Percentiles rank a stretch among this genome's conserved stretches.
Conservation (phyloP, 2,113 vertebrate genomes). For the Tringa solitaria region DNA sequence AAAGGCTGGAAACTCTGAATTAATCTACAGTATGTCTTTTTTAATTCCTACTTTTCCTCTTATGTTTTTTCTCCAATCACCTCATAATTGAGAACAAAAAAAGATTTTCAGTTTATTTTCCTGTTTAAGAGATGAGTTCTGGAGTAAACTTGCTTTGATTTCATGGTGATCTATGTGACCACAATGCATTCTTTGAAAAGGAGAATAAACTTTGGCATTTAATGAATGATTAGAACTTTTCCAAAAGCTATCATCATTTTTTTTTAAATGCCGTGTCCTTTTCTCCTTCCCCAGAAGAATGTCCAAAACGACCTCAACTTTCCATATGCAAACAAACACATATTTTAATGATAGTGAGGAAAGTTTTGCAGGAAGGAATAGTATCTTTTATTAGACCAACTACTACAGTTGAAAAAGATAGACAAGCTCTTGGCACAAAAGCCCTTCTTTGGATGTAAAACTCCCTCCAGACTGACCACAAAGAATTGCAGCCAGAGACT, state of each 20-base stretch:
- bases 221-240: not conserved
- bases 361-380: not conserved
- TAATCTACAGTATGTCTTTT: not conserved
- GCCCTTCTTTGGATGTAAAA: not conserved
- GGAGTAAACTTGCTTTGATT: not conserved
- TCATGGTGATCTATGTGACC: not conserved
- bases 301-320: not conserved
- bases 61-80: not conserved
- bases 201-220: slow-evolving; percentile 18
- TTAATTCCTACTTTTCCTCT: not conserved
- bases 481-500: not conserved
- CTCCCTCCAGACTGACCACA: not conserved
- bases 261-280: not conserved
- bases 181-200: not conserved
- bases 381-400: not conserved
- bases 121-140: not conserved
- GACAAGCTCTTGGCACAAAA: not conserved
- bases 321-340: not conserved
- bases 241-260: not conserved
- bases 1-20: not conserved
- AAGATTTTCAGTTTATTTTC: not conserved
- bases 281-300: not conserved
- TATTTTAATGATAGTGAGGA: not conserved
- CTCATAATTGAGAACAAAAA: not conserved
- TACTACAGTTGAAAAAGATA: not conserved